Evolutionary conservation across 1,140 invertebrate species (phyloP).

Genomic region (Homarus americanus): DNA sequence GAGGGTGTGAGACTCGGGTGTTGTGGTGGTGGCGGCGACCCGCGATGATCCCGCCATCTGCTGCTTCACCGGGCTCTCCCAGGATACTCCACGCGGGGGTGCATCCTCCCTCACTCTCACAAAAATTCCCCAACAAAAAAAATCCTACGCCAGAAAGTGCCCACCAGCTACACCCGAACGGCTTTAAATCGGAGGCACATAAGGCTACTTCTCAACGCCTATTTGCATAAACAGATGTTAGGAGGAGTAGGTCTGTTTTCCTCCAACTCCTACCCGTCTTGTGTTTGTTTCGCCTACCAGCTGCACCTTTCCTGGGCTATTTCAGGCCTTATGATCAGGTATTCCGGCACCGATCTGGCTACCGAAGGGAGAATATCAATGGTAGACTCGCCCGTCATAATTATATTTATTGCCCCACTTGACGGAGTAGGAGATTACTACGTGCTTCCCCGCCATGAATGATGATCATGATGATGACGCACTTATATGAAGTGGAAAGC

Average conservation of each 20-base stretch:
- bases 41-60: neutral
- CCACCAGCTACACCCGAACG: neutral
- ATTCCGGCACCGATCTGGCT: neutral
- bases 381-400: neutral
- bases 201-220: neutral
- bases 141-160: neutral
- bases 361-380: neutral
- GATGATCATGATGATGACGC: no score
- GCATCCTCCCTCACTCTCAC: neutral
- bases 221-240: neutral
- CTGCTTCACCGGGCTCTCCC: neutral
- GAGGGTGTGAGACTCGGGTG: neutral
- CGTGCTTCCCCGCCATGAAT: no score
- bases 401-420: neutral
- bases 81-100: neutral
- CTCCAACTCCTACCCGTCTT: neutral
- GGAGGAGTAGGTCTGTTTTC: neutral
- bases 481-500: no score
- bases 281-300: neutral
- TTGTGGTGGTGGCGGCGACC: neutral
- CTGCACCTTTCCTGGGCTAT: neutral
- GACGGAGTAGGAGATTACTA: no score
- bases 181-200: neutral
- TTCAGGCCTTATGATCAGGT: neutral
- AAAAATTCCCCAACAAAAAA: neutral